phyloP scores from a whole-genome alignment of 2,113 vertebrate species.

The Ameiurus melas region DNA sequence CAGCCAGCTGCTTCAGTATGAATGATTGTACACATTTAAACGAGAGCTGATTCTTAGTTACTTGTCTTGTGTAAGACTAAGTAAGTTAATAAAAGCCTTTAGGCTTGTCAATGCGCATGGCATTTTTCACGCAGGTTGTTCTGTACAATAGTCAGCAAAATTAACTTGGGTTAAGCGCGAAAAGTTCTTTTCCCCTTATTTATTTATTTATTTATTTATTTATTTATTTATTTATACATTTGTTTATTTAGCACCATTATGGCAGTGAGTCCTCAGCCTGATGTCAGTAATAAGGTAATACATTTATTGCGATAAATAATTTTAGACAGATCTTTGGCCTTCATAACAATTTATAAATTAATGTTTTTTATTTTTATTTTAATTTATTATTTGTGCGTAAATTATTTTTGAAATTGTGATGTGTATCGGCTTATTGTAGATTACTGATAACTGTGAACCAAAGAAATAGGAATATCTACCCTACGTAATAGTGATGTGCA shows the following conservation, averaged over 20 bases:
- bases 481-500: neutral
- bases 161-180: neutral
- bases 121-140: neutral
- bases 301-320: neutral
- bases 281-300: slow-evolving; percentile 5
- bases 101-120: neutral
- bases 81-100: slow-evolving; percentile 18
- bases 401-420: neutral
- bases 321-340: neutral
- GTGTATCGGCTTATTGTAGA: neutral
- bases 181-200: neutral
- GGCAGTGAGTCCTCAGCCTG: neutral
- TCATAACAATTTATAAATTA: neutral
- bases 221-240: neutral
- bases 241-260: neutral
- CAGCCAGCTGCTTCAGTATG: neutral
- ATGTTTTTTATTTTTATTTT: neutral
- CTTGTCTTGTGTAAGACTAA: slow-evolving; percentile 9
- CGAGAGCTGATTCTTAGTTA: slow-evolving; percentile 6
- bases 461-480: neutral
- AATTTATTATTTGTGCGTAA: neutral
- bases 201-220: neutral
- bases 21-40: slow-evolving; percentile 9
- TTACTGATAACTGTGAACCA: neutral
- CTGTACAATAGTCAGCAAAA: slow-evolving; percentile 10